Evolutionary conservation across 2,888 invertebrate genomes (phyloP).

Genomic region (Phytoseiulus persimilis): DNA sequence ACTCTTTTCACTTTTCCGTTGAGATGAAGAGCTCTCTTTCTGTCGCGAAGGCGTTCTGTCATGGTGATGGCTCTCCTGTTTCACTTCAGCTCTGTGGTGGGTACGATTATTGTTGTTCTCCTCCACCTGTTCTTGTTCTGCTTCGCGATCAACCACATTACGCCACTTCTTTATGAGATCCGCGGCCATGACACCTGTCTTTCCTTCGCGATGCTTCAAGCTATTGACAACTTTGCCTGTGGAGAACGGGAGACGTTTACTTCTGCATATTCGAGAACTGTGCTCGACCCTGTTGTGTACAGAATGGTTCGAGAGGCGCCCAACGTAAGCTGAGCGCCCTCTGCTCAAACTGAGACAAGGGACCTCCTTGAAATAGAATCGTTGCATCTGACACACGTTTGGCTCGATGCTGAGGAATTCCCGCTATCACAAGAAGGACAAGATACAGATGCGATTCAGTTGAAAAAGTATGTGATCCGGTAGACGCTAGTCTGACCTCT

Average conservation of each 20-base stretch:
- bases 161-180: conserved; percentile 31
- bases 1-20: background rate
- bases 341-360: background rate
- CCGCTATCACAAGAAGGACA: too few species aligned
- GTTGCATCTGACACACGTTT: too few species aligned
- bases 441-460: too few species aligned
- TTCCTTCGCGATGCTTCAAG: background rate
- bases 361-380: background rate
- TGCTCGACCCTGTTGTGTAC: background rate
- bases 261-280: background rate
- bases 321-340: background rate
- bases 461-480: too few species aligned
- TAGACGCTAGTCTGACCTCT: too few species aligned
- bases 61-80: background rate
- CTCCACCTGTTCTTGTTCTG: conserved; percentile 6
- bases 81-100: background rate
- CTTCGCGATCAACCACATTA: conserved; percentile 29
- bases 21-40: background rate
- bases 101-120: background rate
- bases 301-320: background rate
- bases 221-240: conserved; percentile 12
- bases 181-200: conserved; percentile 12
- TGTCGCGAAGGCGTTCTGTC: background rate
- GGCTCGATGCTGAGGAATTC: too few species aligned
- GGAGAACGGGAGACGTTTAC: background rate